Evolutionary conservation across 1,140 invertebrate genomes (phyloP).

Genomic region (Hycleus phaleratus): DNA sequence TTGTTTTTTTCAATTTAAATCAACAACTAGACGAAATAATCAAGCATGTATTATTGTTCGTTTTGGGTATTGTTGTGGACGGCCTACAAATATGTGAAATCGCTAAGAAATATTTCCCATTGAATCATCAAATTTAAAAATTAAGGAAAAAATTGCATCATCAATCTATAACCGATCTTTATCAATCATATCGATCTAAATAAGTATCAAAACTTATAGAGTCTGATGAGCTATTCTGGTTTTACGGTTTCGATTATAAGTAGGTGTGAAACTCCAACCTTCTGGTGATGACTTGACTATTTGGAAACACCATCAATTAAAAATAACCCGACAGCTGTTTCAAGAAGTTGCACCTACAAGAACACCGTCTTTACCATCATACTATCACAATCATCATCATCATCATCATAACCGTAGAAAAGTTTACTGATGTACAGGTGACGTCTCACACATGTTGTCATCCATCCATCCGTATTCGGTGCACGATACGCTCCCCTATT

Average conservation of each 20-base stretch:
- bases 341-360: background rate
- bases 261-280: slow-evolving; percentile 32
- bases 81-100: too few species aligned
- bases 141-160: too few species aligned
- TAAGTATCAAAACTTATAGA: slow-evolving; percentile 8
- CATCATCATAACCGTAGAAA: too few species aligned
- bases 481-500: slow-evolving; percentile 21
- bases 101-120: too few species aligned
- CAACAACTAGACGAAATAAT: too few species aligned
- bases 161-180: background rate
- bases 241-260: slow-evolving; percentile 24
- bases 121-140: too few species aligned
- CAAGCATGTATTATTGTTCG: too few species aligned
- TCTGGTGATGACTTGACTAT: slow-evolving; percentile 29
- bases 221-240: slow-evolving; percentile 24
- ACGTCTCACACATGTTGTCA: slow-evolving; percentile 27
- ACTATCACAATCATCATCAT: background rate
- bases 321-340: slow-evolving; percentile 25
- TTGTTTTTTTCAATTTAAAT: too few species aligned
- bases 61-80: too few species aligned
- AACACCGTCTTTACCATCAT: background rate
- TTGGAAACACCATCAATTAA: slow-evolving; percentile 29
- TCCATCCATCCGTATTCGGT: background rate
- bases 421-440: slow-evolving; percentile 13
- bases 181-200: slow-evolving; percentile 20